Conservation (phyloP, 2,888 invertebrate genomes). For the Drosophila conformis region DNA sequence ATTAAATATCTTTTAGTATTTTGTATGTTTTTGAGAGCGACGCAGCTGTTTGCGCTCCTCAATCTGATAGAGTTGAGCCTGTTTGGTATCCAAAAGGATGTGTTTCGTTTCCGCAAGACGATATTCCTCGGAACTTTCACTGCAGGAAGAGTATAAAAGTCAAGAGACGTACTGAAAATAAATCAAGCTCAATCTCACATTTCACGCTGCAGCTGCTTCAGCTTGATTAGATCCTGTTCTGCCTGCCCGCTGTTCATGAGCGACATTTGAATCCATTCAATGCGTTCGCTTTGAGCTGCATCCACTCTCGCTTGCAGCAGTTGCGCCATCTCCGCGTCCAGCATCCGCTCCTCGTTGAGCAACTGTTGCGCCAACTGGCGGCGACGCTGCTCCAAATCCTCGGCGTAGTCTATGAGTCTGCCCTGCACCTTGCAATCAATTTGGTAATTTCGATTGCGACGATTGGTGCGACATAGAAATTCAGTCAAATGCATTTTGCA, state of each 20-base stretch:
- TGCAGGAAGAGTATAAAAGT: slow-evolving; percentile 1
- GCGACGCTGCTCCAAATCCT: slow-evolving; percentile 59
- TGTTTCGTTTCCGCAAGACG: slow-evolving; percentile 65
- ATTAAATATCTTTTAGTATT: neutral
- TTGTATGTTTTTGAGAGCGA: slow-evolving; percentile 40
- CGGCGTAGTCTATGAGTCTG: slow-evolving; percentile 39
- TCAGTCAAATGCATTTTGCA: slow-evolving; percentile 53
- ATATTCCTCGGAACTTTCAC: slow-evolving; percentile 63
- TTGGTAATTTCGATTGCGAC: slow-evolving; percentile 58
- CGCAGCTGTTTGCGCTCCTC: slow-evolving; percentile 49
- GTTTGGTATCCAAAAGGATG: slow-evolving; percentile 58
- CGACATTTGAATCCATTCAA: slow-evolving; percentile 65
- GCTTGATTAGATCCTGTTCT: slow-evolving; percentile 49
- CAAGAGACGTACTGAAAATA: neutral
- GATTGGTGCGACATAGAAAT: slow-evolving; percentile 58
- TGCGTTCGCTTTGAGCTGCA: slow-evolving; percentile 40
- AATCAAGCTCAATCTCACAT: slow-evolving; percentile 38
- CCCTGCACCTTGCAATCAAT: slow-evolving; percentile 45
- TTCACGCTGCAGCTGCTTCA: slow-evolving; percentile 59
- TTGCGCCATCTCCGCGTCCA: slow-evolving; percentile 38
- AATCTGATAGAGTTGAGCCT: slow-evolving; percentile 65
- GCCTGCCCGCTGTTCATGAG: slow-evolving; percentile 39
- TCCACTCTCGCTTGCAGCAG: slow-evolving; percentile 34
- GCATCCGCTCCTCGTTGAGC: slow-evolving; percentile 25
- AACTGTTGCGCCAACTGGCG: slow-evolving; percentile 32